These are phyloP conservation scores for Vulpes ferrilata DNA, from an alignment of 2,113 vertebrate genomes.

Conservation along the genomic window DNA sequence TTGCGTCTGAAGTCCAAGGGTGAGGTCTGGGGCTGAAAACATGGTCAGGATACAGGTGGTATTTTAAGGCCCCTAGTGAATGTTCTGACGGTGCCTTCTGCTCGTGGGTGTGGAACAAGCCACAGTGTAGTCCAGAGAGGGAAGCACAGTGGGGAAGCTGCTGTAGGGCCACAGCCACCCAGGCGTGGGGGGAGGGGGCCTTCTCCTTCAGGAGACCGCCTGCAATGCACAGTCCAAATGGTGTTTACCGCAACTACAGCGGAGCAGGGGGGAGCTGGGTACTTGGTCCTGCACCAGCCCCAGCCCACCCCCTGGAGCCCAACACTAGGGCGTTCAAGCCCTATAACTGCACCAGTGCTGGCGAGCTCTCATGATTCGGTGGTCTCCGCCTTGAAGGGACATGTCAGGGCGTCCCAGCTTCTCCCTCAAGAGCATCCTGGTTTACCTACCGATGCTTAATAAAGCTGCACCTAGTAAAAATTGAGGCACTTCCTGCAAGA, in stretches of 20 bases:
- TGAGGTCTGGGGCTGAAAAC: neutral
- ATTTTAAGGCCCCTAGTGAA: neutral
- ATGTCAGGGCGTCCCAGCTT: fast-evolving
- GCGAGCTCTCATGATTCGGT: fast-evolving
- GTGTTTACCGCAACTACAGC: fast-evolving
- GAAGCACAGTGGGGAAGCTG: fast-evolving
- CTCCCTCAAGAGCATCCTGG: neutral
- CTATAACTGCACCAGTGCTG: neutral
- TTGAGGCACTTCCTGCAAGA: neutral
- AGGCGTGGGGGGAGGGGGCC: neutral
- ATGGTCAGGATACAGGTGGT: neutral
- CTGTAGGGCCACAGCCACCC: neutral
- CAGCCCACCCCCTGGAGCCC: neutral
- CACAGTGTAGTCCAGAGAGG: fast-evolving
- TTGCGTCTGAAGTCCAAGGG: neutral
- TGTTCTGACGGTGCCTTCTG: fast-evolving
- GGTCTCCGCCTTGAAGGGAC: neutral
- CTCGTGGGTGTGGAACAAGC: neutral
- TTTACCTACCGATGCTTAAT: fast-evolving
- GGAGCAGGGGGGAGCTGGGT: no score
- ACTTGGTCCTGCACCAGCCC: neutral
- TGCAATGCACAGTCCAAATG: neutral
- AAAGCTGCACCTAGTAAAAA: fast-evolving
- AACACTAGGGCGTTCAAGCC: neutral
- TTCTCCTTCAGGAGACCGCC: neutral